Conservation (phyloP, 2,113 vertebrate species). For the Cariama cristata region DNA sequence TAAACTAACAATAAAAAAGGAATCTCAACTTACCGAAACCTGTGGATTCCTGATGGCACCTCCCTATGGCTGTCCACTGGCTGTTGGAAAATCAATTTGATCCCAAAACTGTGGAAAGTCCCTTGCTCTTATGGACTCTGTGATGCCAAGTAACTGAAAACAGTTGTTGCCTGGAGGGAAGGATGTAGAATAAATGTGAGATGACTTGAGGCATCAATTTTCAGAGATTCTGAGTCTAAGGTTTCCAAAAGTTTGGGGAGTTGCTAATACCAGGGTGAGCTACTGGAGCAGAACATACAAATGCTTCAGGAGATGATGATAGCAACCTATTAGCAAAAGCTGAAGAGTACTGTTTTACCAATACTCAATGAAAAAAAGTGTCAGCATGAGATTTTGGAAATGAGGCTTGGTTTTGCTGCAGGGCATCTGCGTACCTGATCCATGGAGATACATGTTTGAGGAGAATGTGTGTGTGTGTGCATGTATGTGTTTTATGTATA, state of each 20-base stretch:
- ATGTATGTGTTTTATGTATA: no score
- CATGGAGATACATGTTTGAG: neutral
- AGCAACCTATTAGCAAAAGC: neutral
- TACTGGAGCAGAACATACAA: neutral
- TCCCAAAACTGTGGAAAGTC: neutral
- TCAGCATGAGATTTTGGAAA: neutral
- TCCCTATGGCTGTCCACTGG: neutral
- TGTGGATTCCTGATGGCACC: neutral
- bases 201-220: neutral
- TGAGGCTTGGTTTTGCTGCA: neutral
- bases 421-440: neutral
- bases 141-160: neutral
- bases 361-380: neutral
- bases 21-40: neutral
- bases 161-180: neutral
- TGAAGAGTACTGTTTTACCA: neutral
- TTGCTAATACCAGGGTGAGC: neutral
- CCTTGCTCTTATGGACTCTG: fast-evolving
- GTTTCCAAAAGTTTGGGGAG: neutral
- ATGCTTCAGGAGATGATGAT: neutral
- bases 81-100: neutral
- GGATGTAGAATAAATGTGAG: neutral
- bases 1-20: neutral
- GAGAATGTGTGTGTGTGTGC: neutral
- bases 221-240: neutral